phyloP scores from a whole-genome alignment of 2,113 vertebrate species.

The Pachycephala philippinensis region DNA sequence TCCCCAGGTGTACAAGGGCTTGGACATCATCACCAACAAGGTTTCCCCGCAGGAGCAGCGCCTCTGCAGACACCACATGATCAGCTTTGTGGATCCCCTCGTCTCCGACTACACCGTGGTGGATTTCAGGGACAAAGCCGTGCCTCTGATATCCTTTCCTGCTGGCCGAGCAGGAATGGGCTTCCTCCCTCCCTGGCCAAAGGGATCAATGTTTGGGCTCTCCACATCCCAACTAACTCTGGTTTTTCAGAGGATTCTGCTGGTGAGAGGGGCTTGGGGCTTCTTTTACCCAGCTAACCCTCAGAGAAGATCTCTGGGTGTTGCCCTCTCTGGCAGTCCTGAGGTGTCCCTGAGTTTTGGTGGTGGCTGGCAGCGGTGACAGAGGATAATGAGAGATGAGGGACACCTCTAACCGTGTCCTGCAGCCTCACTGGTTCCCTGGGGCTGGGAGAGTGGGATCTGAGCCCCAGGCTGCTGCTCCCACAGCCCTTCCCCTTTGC shows the following conservation, averaged over 20 bases:
- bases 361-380: background rate
- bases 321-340: background rate
- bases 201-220: background rate
- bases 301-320: background rate
- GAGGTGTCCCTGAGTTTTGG: background rate
- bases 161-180: background rate
- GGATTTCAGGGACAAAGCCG: slow-evolving; percentile 92
- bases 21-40: slow-evolving; percentile 97
- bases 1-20: slow-evolving; percentile 88
- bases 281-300: background rate
- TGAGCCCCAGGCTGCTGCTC: background rate
- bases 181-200: background rate
- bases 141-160: slow-evolving; percentile 88
- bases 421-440: background rate
- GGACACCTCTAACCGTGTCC: background rate
- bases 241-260: background rate
- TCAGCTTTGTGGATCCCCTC: slow-evolving; percentile 92
- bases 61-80: slow-evolving; percentile 94
- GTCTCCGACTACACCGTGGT: slow-evolving; percentile 88
- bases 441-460: background rate
- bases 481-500: background rate
- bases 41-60: slow-evolving; percentile 81
- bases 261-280: background rate
- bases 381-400: background rate
- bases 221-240: background rate